These are phyloP conservation scores for Chamaea fasciata DNA, from an alignment of 2,113 vertebrate genomes.

Conservation along the genomic window DNA sequence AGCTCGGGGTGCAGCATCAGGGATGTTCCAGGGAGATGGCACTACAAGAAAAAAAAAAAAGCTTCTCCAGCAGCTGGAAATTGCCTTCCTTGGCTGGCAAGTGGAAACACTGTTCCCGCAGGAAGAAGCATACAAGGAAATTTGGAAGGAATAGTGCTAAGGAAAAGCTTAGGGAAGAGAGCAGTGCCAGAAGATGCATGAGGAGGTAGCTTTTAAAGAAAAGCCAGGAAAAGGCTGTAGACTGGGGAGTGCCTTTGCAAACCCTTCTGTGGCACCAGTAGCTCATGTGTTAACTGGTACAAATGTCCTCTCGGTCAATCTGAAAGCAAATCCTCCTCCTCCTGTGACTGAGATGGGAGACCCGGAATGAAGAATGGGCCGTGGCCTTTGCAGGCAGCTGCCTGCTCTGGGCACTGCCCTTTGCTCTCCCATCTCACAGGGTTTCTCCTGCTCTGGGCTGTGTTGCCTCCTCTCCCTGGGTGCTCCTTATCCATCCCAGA, in stretches of 20 bases:
- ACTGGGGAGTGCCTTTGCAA: not conserved
- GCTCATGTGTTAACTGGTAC: not conserved
- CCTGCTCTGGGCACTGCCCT: not conserved
- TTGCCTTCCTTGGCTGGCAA: not conserved
- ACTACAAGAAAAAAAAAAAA: not conserved
- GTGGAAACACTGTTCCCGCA: not conserved
- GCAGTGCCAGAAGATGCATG: not conserved
- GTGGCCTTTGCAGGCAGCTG: not conserved
- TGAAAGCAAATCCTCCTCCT: not conserved
- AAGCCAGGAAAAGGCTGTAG: not conserved
- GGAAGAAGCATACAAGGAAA: not conserved
- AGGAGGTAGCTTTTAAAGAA: not conserved
- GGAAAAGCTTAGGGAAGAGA: conserved; percentile 2
- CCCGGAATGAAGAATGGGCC: not conserved
- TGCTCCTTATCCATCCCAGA: not conserved
- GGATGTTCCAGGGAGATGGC: conserved; percentile 18
- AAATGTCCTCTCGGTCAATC: not conserved
- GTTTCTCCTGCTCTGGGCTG: not conserved
- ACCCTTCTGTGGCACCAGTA: not conserved
- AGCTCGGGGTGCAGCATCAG: not conserved
- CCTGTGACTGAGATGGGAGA: rapidly evolving
- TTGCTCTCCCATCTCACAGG: not conserved
- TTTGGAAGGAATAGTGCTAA: not conserved
- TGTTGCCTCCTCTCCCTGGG: not conserved
- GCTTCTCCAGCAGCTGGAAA: conserved; percentile 17